phyloP scores from a whole-genome alignment of 1,140 invertebrate species.

The Lanistes nyassanus region DNA sequence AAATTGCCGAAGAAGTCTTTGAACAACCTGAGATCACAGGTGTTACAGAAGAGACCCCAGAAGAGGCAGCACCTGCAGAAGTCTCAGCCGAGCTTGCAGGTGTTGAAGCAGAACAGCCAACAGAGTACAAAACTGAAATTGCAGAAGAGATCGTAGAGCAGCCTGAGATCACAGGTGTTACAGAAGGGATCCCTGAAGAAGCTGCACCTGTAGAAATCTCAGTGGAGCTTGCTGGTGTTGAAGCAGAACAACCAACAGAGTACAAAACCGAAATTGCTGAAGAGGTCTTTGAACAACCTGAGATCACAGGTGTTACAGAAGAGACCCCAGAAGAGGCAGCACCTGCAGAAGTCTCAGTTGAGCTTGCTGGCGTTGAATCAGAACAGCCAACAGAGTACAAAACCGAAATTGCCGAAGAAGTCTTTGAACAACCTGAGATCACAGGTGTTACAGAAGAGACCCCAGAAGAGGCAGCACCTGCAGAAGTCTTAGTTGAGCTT shows the following conservation, averaged over 20 bases:
- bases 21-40: slow-evolving; percentile 28
- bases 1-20: slow-evolving; percentile 23
- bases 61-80: slow-evolving; percentile 34
- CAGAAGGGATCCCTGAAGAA: background rate
- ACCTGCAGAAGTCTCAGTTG: slow-evolving; percentile 26
- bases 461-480: slow-evolving; percentile 25
- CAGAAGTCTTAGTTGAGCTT: slow-evolving; percentile 34
- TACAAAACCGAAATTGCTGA: slow-evolving; percentile 26
- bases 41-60: slow-evolving; percentile 29
- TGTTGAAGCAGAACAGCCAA: slow-evolving; percentile 32
- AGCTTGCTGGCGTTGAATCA: slow-evolving; percentile 27
- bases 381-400: slow-evolving; percentile 34
- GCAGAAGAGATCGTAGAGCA: slow-evolving; percentile 21
- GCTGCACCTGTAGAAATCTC: slow-evolving; percentile 20
- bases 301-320: slow-evolving; percentile 39
- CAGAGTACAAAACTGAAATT: slow-evolving; percentile 17
- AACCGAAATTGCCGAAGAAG: slow-evolving; percentile 38
- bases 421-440: slow-evolving; percentile 32
- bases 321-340: slow-evolving; percentile 26
- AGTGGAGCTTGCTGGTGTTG: slow-evolving; percentile 15
- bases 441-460: slow-evolving; percentile 29
- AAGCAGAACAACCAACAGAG: slow-evolving; percentile 17
- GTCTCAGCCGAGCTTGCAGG: slow-evolving; percentile 28
- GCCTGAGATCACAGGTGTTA: slow-evolving; percentile 12
- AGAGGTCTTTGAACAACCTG: slow-evolving; percentile 21